Conservation (phyloP, 2,797 vertebrate species). For the Acrossocheilus fasciatus region DNA sequence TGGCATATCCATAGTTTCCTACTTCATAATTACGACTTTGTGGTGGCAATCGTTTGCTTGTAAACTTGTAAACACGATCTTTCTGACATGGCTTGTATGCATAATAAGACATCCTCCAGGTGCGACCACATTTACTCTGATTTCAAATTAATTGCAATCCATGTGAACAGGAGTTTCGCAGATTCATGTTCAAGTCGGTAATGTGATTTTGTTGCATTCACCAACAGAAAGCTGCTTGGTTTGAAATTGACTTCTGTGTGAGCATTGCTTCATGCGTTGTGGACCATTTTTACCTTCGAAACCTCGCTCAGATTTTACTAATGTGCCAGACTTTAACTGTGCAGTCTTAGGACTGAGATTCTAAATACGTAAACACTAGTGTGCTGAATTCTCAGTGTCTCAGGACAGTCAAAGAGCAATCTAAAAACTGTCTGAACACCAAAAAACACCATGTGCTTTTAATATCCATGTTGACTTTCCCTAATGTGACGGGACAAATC, state of each 20-base stretch:
- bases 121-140: neutral
- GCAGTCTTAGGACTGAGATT: neutral
- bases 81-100: too few species aligned
- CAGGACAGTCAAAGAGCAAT: neutral
- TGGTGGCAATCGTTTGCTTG: neutral
- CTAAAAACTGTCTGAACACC: slow-evolving; percentile 5
- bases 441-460: neutral
- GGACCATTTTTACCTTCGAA: neutral
- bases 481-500: neutral
- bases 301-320: too few species aligned
- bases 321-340: neutral
- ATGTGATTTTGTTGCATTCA: too few species aligned
- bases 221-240: neutral
- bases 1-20: neutral
- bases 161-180: neutral
- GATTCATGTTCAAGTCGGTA: neutral
- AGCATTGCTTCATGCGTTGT: neutral
- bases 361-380: slow-evolving; percentile 6
- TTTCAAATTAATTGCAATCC: neutral
- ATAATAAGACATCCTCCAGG: neutral
- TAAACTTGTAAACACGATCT: neutral
- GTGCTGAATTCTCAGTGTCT: slow-evolving; percentile 14
- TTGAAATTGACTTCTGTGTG: neutral
- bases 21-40: neutral
- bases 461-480: slow-evolving; percentile 1